Percentiles rank a stretch among this genome's conserved stretches.
phyloP scores from a whole-genome alignment of 2,797 vertebrate genomes.

The Lutjanus argentimaculatus region DNA sequence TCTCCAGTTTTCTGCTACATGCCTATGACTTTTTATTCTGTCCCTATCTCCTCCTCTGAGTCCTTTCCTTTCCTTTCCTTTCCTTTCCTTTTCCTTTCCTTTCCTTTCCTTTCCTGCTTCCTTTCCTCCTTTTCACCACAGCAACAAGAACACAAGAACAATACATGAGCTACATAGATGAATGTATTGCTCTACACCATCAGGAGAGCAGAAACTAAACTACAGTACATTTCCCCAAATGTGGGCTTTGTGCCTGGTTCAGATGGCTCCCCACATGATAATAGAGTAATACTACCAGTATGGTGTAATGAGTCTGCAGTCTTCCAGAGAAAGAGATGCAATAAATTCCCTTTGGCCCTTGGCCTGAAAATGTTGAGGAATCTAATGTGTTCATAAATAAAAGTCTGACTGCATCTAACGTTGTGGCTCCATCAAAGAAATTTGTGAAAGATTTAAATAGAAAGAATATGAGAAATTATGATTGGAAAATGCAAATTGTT shows the following conservation, averaged over 20 bases:
- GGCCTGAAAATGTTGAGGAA: constrained; percentile 42
- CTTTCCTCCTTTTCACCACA: constrained; percentile 1
- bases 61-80: neutral
- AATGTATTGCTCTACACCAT: constrained; percentile 23
- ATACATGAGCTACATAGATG: constrained; percentile 41
- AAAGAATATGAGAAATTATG: constrained; percentile 5
- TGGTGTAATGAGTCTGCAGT: constrained; percentile 54
- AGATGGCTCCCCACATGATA: constrained; percentile 55
- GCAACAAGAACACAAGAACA: constrained; percentile 38
- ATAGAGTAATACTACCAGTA: constrained; percentile 43
- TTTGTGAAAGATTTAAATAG: constrained; percentile 2
- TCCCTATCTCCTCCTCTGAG: neutral
- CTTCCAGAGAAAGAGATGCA: constrained; percentile 37
- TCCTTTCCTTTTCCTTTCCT: constrained; percentile 5
- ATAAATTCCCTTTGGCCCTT: constrained; percentile 48
- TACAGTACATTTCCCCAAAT: constrained; percentile 52
- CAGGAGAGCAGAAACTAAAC: constrained; percentile 41
- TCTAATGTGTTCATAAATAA: constrained; percentile 40
- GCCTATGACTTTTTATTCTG: neutral
- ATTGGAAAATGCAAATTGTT: constrained; percentile 26
- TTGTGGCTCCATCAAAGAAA: neutral
- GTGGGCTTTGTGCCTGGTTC: constrained; percentile 24
- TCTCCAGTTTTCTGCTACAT: neutral
- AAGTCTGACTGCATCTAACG: constrained; percentile 6
- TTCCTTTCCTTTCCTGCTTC: neutral